Evolutionary conservation across 2,888 invertebrate species (phyloP).

Genomic region (Lepidonotus clava): DNA sequence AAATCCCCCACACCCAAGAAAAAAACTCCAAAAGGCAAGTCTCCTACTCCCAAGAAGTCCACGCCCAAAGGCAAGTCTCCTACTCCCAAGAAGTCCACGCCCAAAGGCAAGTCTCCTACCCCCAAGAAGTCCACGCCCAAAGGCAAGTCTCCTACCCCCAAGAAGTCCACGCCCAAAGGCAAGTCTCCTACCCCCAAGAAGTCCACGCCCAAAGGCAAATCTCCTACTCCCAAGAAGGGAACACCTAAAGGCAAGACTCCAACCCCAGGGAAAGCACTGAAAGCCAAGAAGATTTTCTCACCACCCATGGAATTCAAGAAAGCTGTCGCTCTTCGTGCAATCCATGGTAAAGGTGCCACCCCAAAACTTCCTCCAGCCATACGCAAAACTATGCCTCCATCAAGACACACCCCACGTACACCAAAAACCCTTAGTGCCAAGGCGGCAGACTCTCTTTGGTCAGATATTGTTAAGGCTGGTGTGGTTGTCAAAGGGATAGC

Average conservation of each 20-base stretch:
- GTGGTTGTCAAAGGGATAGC: constrained; percentile 7
- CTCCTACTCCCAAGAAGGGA: constrained; percentile 50
- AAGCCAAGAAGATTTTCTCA: constrained; percentile 32
- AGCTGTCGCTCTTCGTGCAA: constrained; percentile 73
- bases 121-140: neutral
- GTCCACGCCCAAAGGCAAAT: constrained; percentile 49
- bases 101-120: neutral
- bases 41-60: constrained; percentile 42
- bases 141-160: constrained; percentile 64
- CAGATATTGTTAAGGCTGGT: constrained; percentile 61
- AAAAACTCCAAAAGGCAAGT: constrained; percentile 35
- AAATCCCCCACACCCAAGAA: neutral
- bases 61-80: constrained; percentile 57
- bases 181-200: constrained; percentile 16
- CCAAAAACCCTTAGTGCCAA: neutral
- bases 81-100: constrained; percentile 28
- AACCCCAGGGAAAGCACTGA: constrained; percentile 7
- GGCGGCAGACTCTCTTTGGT: constrained; percentile 46
- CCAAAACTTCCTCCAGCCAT: constrained; percentile 68
- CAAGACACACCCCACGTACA: neutral
- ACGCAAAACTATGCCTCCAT: constrained; percentile 31
- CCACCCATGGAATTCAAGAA: constrained; percentile 70
- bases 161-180: neutral
- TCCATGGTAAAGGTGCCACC: constrained; percentile 74
- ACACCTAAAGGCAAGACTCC: constrained; percentile 42